phyloP scores from a whole-genome alignment of 2,888 invertebrate genomes.

The Dolomedes plantarius region DNA sequence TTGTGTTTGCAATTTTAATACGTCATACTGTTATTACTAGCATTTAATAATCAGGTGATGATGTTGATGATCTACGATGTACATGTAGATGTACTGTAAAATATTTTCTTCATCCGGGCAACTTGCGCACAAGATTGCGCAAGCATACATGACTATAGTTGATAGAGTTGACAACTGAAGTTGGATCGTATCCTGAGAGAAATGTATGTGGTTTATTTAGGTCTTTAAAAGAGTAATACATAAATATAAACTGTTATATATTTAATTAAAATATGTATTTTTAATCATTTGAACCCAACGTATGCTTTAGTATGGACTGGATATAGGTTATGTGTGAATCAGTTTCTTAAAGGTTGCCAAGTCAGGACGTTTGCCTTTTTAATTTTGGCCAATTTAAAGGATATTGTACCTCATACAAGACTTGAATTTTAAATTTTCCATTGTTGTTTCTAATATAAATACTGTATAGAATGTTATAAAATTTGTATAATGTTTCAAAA shows the following conservation, averaged over 20 bases:
- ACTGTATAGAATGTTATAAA: not conserved
- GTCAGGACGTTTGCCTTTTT: slow-evolving; percentile 67
- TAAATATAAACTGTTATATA: not conserved
- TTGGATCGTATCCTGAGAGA: slow-evolving; percentile 48
- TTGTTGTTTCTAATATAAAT: not conserved
- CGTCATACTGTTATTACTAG: too few relatives aligned
- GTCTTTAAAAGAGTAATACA: slow-evolving; percentile 1
- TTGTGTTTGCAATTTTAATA: too few relatives aligned
- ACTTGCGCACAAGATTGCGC: slow-evolving; percentile 70
- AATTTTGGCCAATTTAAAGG: slow-evolving; percentile 54
- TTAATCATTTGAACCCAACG: too few relatives aligned
- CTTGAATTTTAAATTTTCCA: slow-evolving; percentile 7
- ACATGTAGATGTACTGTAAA: slow-evolving; percentile 56
- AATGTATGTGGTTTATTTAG: slow-evolving; percentile 55
- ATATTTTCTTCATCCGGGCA: slow-evolving; percentile 64
- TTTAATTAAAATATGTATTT: too few relatives aligned
- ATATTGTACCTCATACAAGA: slow-evolving; percentile 33
- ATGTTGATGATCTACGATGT: slow-evolving; percentile 61
- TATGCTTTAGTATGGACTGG: not conserved
- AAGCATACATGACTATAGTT: slow-evolving; percentile 55
- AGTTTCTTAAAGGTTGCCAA: slow-evolving; percentile 63
- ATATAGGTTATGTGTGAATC: slow-evolving; percentile 52
- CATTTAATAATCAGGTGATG: slow-evolving; percentile 26
- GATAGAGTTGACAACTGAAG: slow-evolving; percentile 67
- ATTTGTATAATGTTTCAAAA: not conserved